A percentile compares a stretch with the other conserved stretches of the same genome.
Evolutionary conservation across 2,888 invertebrate species (phyloP).

Genomic region (Alviniconcha strummeri): DNA sequence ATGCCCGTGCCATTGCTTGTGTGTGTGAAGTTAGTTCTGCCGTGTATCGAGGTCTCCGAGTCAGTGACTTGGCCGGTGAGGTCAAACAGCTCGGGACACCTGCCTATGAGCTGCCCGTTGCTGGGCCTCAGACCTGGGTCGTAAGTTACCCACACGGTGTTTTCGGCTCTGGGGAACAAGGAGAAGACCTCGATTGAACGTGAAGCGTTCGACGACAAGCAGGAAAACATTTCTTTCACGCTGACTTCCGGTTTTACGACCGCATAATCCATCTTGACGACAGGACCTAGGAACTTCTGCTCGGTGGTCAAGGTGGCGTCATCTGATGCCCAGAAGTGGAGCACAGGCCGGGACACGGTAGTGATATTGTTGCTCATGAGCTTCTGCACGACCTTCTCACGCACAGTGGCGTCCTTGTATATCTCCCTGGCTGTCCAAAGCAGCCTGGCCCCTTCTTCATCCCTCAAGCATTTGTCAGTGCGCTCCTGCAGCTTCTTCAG

Average conservation of each 20-base stretch:
- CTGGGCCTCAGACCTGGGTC: background rate
- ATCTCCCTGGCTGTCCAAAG: background rate
- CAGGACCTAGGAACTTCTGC: background rate
- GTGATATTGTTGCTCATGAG: background rate
- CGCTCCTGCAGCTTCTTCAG: constrained; percentile 14
- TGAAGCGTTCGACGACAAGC: background rate
- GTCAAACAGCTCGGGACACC: background rate
- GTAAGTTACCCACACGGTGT: constrained; percentile 3
- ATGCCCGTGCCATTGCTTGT: background rate
- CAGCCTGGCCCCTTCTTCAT: background rate
- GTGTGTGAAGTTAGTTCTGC: constrained; percentile 22
- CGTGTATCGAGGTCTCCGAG: background rate
- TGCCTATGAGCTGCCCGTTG: no score
- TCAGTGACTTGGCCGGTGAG: background rate
- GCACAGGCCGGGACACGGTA: constrained; percentile 16
- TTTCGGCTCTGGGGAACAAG: constrained; percentile 12
- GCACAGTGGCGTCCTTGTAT: background rate
- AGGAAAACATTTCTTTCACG: background rate
- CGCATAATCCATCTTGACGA: background rate
- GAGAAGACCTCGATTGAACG: background rate
- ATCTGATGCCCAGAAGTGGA: background rate
- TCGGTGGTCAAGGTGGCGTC: background rate
- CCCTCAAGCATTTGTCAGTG: constrained; percentile 1
- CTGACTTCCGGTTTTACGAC: background rate
- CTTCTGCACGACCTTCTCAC: background rate